These are phyloP conservation scores for Myotis findleyi DNA, from an alignment of 2,797 vertebrate genomes.

Conservation along the genomic window DNA sequence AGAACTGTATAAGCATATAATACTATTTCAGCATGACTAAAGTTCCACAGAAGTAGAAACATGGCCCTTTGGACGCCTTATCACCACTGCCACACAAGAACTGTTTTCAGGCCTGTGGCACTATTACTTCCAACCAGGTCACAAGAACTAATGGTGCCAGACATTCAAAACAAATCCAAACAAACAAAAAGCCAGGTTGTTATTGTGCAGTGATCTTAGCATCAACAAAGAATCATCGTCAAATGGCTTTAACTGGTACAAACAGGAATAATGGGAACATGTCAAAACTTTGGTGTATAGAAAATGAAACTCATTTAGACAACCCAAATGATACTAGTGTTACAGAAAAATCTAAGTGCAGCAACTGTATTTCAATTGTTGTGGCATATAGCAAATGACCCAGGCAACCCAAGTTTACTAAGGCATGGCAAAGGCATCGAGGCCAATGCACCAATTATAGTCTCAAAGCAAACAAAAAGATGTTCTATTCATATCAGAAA, in stretches of 20 bases:
- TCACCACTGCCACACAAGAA: slow-evolving; percentile 80
- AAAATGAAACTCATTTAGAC: slow-evolving; percentile 57
- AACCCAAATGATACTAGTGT: slow-evolving; percentile 62
- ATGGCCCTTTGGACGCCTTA: slow-evolving; percentile 80
- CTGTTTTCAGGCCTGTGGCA: slow-evolving; percentile 70
- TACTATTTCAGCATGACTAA: slow-evolving; percentile 75
- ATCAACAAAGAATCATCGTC: slow-evolving; percentile 2
- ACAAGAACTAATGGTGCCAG: slow-evolving; percentile 78
- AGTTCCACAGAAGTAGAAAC: slow-evolving; percentile 85
- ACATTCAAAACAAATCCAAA: slow-evolving; percentile 74
- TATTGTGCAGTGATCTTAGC: slow-evolving; percentile 29
- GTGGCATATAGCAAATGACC: slow-evolving; percentile 70
- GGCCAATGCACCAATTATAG: slow-evolving; percentile 65
- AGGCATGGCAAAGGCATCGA: slow-evolving; percentile 53
- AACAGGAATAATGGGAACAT: slow-evolving; percentile 74
- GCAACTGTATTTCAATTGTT: slow-evolving; percentile 67
- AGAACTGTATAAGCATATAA: slow-evolving; percentile 85
- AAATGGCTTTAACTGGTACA: slow-evolving; percentile 63
- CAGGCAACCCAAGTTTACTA: slow-evolving; percentile 53
- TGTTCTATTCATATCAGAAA: slow-evolving; percentile 37
- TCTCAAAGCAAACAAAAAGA: slow-evolving; percentile 73
- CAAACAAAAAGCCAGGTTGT: slow-evolving; percentile 21
- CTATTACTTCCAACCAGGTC: slow-evolving; percentile 77
- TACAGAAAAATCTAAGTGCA: slow-evolving; percentile 73
- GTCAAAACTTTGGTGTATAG: slow-evolving; percentile 80